A percentile compares a stretch with the other conserved stretches of the same genome.
phyloP scores from a whole-genome alignment of 2,113 vertebrate species.

The Puffinus mauretanicus region DNA sequence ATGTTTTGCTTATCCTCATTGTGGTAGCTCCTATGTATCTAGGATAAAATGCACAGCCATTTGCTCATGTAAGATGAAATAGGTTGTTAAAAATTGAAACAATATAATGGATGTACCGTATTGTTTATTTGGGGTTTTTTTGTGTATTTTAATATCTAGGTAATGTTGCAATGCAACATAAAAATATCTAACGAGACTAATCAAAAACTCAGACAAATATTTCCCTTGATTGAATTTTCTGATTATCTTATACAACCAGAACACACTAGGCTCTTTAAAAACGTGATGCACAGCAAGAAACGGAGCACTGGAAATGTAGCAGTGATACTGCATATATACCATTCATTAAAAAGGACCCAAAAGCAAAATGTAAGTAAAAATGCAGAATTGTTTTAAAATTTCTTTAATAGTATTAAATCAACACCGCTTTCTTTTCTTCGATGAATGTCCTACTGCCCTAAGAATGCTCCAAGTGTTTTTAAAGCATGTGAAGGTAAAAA shows the following conservation, averaged over 20 bases:
- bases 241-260: neutral
- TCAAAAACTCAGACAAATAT: neutral
- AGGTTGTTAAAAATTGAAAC: neutral
- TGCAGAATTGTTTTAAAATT: neutral
- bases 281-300: neutral
- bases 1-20: neutral
- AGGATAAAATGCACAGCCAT: neutral
- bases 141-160: neutral
- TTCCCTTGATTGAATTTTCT: neutral
- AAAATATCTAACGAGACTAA: neutral
- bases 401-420: neutral
- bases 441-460: conserved; percentile 65
- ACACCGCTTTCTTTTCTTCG: neutral
- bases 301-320: neutral
- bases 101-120: neutral
- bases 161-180: neutral
- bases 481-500: conserved; percentile 57
- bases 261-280: neutral
- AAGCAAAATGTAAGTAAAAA: neutral
- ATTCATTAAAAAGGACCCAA: neutral
- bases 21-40: neutral
- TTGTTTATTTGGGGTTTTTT: neutral
- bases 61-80: neutral
- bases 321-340: neutral
- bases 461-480: conserved; percentile 73